Base-by-base conservation (phyloP, 1,140 invertebrate species). In the Brachionus asplanchnoidis region DNA sequence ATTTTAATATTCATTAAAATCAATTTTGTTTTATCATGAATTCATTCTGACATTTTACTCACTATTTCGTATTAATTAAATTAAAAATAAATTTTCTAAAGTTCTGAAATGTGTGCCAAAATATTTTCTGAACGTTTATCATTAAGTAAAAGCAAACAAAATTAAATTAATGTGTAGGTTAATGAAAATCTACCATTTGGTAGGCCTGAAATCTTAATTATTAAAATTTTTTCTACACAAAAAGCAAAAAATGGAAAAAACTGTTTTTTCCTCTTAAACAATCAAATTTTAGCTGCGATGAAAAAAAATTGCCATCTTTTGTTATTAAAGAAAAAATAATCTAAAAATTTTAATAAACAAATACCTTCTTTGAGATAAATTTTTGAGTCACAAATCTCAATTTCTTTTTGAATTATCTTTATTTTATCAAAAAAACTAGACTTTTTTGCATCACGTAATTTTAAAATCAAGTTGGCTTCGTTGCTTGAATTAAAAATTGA, bases 301-400 rank as follows among this genome's bases (percentile, higher is more conserved):
- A 66, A 66, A 66, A 66, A 11, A 17, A 66, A 32, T 23, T 9
- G 9, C 7, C 1, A 65, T n/a, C 23, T 5, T 26, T 66, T 66
- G 26, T 26, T 23, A 9, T 66, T 6, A 26, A 1, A 66, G 60
- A 32, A 28, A 70, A 32, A 32, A 36, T n/a, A 32, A 32, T 7
- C 12, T 17, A 26, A 70, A 32, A n/a, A 6, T 70, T 36, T 32
- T 36, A 40, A 70, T 36, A n/a, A 1, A 70, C 9, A 36, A 12
- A 12, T 73, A 73, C 68, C 68, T 73, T 73, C 68, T 73, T 73
- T 73, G 1, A 73, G 40, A 73, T 73, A 73, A 73, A 73, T 20
- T 42, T 73, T 42, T 23, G 68, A 42, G 7, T 73, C 17, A 73
- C 68, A 73, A 17, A 73, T 42, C n/a, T 73, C 68, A 20, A 73